Evolutionary conservation across 2,797 vertebrate genomes (phyloP).

Genomic region (Lepus townsendii): DNA sequence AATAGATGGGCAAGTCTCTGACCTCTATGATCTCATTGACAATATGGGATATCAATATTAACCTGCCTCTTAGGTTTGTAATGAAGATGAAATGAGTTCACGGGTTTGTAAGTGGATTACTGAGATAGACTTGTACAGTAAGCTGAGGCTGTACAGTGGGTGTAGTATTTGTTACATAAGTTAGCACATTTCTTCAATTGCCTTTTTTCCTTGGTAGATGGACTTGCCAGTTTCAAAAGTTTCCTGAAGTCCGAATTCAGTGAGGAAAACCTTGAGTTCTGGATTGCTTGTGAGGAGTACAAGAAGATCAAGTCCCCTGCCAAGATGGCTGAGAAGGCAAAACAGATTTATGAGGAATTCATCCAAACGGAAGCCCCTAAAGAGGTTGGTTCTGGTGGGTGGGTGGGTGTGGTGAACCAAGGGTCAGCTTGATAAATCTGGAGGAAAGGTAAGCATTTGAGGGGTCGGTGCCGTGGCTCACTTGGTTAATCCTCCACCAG

Average conservation of each 20-base stretch:
- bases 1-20: not conserved
- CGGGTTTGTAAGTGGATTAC: not conserved
- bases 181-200: not conserved
- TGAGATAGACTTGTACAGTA: not conserved
- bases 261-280: conserved; percentile 97
- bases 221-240: conserved; percentile 93
- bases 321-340: conserved; percentile 94
- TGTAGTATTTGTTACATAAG: not conserved
- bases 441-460: not conserved
- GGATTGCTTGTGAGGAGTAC: conserved; percentile 97
- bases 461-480: too few relatives aligned
- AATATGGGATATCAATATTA: not conserved
- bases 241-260: conserved; percentile 99
- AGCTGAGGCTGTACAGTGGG: not conserved
- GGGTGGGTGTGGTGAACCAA: fast-evolving
- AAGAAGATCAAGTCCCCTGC: conserved; percentile 93
- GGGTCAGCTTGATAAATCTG: not conserved
- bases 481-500: too few relatives aligned
- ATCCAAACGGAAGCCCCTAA: conserved; percentile 96
- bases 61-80: not conserved
- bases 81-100: not conserved
- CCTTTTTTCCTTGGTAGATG: conserved; percentile 88
- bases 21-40: not conserved
- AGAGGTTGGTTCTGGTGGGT: conserved; percentile 91
- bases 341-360: conserved; percentile 97